phyloP scores from a whole-genome alignment of 2,888 invertebrate species.

The Habrosyne pyritoides region DNA sequence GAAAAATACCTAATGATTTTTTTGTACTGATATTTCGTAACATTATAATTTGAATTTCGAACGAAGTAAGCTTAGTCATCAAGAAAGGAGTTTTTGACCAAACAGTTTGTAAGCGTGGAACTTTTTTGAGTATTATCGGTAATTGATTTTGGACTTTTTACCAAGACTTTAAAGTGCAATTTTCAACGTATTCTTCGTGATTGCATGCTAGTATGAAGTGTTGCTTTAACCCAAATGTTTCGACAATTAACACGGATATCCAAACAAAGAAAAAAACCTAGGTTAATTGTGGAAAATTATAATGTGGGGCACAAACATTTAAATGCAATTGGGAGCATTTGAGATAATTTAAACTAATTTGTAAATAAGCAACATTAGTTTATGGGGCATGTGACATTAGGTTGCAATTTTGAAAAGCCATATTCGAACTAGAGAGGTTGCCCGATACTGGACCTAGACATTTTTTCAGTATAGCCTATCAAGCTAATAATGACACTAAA shows the following conservation, averaged over 20 bases:
- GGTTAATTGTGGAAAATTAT: constrained; percentile 58
- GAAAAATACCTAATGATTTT: neutral
- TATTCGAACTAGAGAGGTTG: too few species aligned
- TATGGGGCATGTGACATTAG: constrained; percentile 22
- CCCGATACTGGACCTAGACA: too few species aligned
- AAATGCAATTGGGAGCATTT: constrained; percentile 63
- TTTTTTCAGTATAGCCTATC: too few species aligned
- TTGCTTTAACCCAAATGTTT: constrained; percentile 60
- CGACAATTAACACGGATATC: constrained; percentile 66
- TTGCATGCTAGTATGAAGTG: constrained; percentile 25
- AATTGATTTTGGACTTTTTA: neutral
- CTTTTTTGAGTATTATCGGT: too few species aligned
- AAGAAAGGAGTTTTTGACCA: neutral
- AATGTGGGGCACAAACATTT: constrained; percentile 70
- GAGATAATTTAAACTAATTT: constrained; percentile 36
- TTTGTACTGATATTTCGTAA: neutral
- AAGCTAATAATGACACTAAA: too few species aligned
- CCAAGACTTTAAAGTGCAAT: neutral
- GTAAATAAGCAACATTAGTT: constrained; percentile 27
- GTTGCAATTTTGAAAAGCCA: neutral
- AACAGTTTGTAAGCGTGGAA: too few species aligned
- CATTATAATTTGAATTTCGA: neutral
- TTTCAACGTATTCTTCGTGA: constrained; percentile 5
- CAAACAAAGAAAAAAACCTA: constrained; percentile 61
- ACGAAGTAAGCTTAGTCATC: neutral